Conservation (phyloP, 2,113 vertebrate species). For the Tetraodon nigroviridis region DNA sequence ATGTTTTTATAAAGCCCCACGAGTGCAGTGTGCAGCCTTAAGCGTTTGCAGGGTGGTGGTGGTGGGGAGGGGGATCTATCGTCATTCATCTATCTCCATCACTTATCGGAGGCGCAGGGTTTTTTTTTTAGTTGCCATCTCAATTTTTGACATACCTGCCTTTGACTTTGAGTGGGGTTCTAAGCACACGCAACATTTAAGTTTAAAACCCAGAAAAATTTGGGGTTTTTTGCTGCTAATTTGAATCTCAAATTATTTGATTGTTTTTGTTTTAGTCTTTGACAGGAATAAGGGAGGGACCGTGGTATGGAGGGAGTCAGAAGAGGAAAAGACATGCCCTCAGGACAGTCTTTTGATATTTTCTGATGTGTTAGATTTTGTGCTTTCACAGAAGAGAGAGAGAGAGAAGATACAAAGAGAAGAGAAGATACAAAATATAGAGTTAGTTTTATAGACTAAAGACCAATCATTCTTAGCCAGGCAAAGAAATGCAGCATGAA, state of each 20-base stretch:
- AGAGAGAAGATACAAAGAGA: too few relatives aligned
- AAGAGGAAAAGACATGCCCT: conserved; percentile 55
- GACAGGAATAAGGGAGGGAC: conserved; percentile 35
- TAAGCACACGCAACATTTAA: not conserved
- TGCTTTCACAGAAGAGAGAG: conserved; percentile 14
- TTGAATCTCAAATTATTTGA: conserved; percentile 49
- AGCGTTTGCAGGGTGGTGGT: conserved; percentile 16
- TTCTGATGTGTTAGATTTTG: conserved; percentile 43
- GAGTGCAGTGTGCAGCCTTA: conserved; percentile 16
- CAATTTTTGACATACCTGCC: conserved; percentile 30
- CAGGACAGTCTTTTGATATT: conserved; percentile 58
- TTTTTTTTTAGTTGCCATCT: conserved; percentile 1
- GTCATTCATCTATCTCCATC: conserved; percentile 2
- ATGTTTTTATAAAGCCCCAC: conserved; percentile 18
- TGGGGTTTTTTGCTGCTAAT: conserved; percentile 50
- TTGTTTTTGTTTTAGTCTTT: conserved; percentile 36
- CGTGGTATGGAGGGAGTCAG: not conserved
- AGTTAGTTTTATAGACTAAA: too few relatives aligned
- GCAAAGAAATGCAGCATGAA: not conserved
- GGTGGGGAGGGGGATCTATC: conserved; percentile 13
- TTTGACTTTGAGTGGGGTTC: conserved; percentile 35
- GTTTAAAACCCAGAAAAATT: conserved; percentile 45
- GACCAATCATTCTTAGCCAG: not conserved
- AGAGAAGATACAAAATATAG: too few relatives aligned
- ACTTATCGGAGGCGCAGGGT: too few relatives aligned